Percentiles rank a stretch among this genome's conserved stretches.
Evolutionary conservation across 2,888 invertebrate genomes (phyloP).

Genomic region (Exephanes ischioxanthus): DNA sequence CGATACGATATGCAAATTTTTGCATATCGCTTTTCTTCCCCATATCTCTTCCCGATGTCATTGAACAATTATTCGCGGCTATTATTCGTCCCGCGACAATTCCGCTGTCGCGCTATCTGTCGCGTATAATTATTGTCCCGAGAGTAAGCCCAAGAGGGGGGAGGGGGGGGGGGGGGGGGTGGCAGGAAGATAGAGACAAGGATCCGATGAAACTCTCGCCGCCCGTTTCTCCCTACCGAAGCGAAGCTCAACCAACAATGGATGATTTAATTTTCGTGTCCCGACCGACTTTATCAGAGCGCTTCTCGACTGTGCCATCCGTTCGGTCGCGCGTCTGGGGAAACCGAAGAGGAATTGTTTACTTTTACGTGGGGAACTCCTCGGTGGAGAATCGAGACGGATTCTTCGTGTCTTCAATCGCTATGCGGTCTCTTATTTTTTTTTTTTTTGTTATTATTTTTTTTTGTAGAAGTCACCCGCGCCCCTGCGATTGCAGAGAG

Average conservation of each 20-base stretch:
- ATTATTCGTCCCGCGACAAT: constrained; percentile 1
- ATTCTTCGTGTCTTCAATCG: constrained; percentile 11
- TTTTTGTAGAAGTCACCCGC: constrained; percentile 8
- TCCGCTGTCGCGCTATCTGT: constrained; percentile 3
- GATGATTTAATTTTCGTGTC: constrained; percentile 58
- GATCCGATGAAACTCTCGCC: background rate
- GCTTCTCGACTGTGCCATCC: background rate
- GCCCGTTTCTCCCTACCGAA: constrained; percentile 1
- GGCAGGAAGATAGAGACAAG: background rate
- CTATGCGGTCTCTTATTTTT: background rate
- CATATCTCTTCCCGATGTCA: background rate
- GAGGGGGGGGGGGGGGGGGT: background rate
- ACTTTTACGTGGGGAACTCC: constrained; percentile 25
- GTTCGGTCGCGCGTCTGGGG: constrained; percentile 5
- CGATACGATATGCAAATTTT: background rate
- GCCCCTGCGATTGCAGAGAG: background rate
- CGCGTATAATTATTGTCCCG: constrained; percentile 6
- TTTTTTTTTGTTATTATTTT: constrained; percentile 1
- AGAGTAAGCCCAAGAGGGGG: background rate
- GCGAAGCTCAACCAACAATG: constrained; percentile 29
- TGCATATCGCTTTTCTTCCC: background rate
- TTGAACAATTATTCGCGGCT: constrained; percentile 37
- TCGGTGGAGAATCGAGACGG: constrained; percentile 30
- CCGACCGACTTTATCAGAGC: constrained; percentile 38
- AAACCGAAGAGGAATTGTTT: constrained; percentile 32